These are phyloP conservation scores for Tineola bisselliella DNA, from an alignment of 2,888 invertebrate species.

Conservation along the genomic window DNA sequence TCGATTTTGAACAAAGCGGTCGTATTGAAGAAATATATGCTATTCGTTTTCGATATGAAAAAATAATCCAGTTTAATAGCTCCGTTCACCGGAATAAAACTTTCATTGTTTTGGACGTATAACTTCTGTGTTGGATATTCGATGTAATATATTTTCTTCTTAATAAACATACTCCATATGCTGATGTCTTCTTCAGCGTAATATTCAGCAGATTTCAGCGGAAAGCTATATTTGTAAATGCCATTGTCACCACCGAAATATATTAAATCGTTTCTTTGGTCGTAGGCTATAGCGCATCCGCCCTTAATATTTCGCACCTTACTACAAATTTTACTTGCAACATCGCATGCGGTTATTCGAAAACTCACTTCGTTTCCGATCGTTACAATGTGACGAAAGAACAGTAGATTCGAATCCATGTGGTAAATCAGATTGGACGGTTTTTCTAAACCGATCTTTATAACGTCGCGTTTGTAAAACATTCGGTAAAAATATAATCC, in stretches of 20 bases:
- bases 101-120: slow-evolving; percentile 25
- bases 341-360: slow-evolving; percentile 34
- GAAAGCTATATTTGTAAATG: slow-evolving; percentile 49
- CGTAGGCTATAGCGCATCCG: slow-evolving; percentile 50
- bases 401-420: slow-evolving; percentile 40
- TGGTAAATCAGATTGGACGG: slow-evolving; percentile 47
- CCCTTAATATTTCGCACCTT: slow-evolving; percentile 36
- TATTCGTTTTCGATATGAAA: slow-evolving; percentile 34
- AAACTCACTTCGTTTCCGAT: slow-evolving; percentile 38
- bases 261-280: slow-evolving; percentile 46
- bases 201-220: slow-evolving; percentile 39
- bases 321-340: slow-evolving; percentile 30
- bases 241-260: slow-evolving; percentile 56
- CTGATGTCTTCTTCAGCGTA: slow-evolving; percentile 48
- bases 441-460: slow-evolving; percentile 32
- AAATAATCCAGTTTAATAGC: slow-evolving; percentile 40
- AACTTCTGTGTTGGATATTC: slow-evolving; percentile 46
- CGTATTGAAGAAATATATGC: slow-evolving; percentile 46
- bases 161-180: slow-evolving; percentile 45
- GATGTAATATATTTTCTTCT: slow-evolving; percentile 49
- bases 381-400: slow-evolving; percentile 45
- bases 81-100: slow-evolving; percentile 20
- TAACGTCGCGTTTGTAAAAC: slow-evolving; percentile 36
- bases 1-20: slow-evolving; percentile 51
- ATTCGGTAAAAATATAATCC: slow-evolving; percentile 42